Base-by-base conservation (phyloP, 2,888 invertebrate species). In the Salticus scenicus region DNA sequence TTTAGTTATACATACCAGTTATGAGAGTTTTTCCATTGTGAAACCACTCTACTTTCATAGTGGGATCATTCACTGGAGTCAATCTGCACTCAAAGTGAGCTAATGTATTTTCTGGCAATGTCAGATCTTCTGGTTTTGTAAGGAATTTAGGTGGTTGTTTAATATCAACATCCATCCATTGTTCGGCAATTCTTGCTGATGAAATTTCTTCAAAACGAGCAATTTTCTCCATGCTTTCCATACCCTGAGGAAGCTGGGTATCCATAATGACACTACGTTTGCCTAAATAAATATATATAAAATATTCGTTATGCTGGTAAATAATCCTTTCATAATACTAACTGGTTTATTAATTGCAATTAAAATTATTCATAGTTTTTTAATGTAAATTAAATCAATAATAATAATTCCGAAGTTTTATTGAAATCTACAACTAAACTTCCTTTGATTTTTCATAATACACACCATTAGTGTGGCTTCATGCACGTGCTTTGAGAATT, bases 71-170 rank as follows among this genome's bases (percentile, higher is more conserved):
- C 0, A 98, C 97, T 14, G 98, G 98, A 0, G 97, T 96, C 41
- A 99, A 92, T 7, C 98, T 97, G 0, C 97, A 97, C 92, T 98
- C 98, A 89, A 98, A 92, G 91, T 98, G 98, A 83, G 97, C 96
- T 73, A 88, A 75, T 30, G 79, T 67, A 30, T 88, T 88, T n/a
- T 88, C 88, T 92, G 94, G 93, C 64, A 98, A 92, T 27, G 95
- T 94, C 86, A 96, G 93, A 92, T 97, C 97, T 47, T 95, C 94
- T 12, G 97, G 97, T 57, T 95, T 95, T 0, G 97, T 97, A 63
- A 96, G 94, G 90, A 97, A 97, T 92, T 96, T 96, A 88, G 97
- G 97, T 89, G 97, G 96, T 28, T 94, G 92, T 83, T 96, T 96
- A 83, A 94, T 93, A 89, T 97, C 96, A 30, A 85, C 70, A 69